Percentiles rank a stretch among this genome's conserved stretches.
phyloP scores from a whole-genome alignment of 2,113 vertebrate genomes.

The Pseudopodoces humilis region DNA sequence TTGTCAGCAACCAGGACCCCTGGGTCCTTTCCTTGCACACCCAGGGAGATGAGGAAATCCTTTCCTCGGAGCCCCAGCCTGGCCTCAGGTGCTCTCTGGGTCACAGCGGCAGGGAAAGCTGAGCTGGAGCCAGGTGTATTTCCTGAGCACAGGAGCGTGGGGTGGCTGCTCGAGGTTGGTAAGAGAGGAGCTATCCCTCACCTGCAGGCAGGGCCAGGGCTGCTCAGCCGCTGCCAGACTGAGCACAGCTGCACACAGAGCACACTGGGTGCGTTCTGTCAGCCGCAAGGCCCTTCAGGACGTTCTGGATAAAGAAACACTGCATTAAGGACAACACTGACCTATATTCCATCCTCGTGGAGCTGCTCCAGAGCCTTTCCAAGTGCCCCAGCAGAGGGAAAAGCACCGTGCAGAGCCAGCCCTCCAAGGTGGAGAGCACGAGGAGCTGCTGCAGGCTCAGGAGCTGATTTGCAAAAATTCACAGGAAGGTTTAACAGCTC shows the following conservation, averaged over 20 bases:
- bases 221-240: accelerated
- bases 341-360: neutral
- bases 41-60: neutral
- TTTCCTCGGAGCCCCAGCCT: neutral
- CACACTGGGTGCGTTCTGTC: accelerated
- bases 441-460: neutral
- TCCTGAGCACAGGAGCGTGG: accelerated
- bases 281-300: neutral
- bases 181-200: accelerated
- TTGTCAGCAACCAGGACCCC: neutral
- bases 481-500: neutral
- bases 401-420: accelerated
- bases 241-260: neutral
- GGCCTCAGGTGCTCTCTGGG: accelerated
- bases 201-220: neutral
- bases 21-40: neutral
- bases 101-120: accelerated
- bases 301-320: accelerated
- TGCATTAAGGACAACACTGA: neutral
- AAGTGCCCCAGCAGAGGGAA: neutral
- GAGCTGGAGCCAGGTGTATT: accelerated
- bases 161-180: accelerated
- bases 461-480: neutral
- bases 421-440: neutral
- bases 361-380: neutral